Evolutionary conservation across 2,888 invertebrate genomes (phyloP), one percentile per base, ranked within the genome.

Genomic region (Drosophila birchii): DNA sequence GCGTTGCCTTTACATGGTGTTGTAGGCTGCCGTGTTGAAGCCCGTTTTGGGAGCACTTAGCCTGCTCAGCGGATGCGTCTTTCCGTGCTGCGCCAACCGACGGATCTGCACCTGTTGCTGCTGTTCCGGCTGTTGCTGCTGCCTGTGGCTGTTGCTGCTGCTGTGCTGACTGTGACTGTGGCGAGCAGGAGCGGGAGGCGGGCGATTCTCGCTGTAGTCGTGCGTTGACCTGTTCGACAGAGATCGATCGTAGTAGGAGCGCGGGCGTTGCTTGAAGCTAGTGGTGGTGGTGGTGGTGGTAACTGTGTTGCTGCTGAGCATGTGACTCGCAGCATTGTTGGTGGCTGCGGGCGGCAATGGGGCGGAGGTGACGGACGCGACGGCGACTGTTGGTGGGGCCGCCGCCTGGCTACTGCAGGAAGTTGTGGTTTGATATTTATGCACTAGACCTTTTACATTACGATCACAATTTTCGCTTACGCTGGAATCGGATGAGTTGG

Each of bases 11-110:
- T 95, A 97, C 97, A 97, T 97, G 91, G 97, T 97, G 94, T 97
- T 97, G 93, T 96, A 97, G 93, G 97, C 96, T 83, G 93, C 92
- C 94, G 96, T 96, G 93, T 96, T 96, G 93, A 94, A 94, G 93
- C 94, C 94, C 88, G 95, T 94, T 94, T 96, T 95, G 93, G 94
- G 95, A 93, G 96, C 94, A 93, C 95, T 96, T 93, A 98, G 94
- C 94, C 96, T 96, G 90, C 97, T 96, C 91, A 98, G 94, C 81
- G 98, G 98, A 94, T 98, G 98, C 90, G 96, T 97, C 93, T 97
- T 97, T 87, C 98, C 98, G 92, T 97, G 97, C 92, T 98, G 97
- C 93, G 96, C 96, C 93, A 96, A 95, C 93, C 96, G 96, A 85
- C 94, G 95, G 91, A 95, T 91, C 91, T 95, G 91, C 56, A 81